Percentiles rank a stretch among this genome's conserved stretches.
These are phyloP conservation scores for Dermochelys coriacea DNA, from an alignment of 2,797 vertebrate genomes.

Conservation along the genomic window DNA sequence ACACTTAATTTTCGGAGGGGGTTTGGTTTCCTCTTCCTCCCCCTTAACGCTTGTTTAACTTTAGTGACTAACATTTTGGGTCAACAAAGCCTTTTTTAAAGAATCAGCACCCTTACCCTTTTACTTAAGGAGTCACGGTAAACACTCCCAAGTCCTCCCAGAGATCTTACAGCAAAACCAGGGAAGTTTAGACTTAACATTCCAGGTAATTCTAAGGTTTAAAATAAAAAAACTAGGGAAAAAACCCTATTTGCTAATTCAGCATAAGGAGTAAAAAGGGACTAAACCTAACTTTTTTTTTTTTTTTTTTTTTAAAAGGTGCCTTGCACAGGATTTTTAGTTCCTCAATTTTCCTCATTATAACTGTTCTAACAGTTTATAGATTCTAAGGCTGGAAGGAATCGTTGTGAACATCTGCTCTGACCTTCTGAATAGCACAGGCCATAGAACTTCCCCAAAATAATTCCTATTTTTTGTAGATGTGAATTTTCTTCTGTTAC, in stretches of 20 bases:
- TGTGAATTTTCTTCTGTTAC: background rate
- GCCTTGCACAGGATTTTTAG: background rate
- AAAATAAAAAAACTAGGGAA: background rate
- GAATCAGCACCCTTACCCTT: no score
- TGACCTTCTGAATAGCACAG: no score
- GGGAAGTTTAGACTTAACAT: no score
- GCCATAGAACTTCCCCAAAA: background rate
- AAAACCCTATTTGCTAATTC: background rate
- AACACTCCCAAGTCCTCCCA: no score
- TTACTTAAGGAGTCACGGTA: no score
- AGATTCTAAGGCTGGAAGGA: background rate
- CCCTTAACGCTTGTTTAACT: background rate
- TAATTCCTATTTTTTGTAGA: background rate
- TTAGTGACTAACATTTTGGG: no score
- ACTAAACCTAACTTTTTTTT: fast-evolving
- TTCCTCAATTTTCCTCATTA: fast-evolving
- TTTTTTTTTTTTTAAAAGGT: fast-evolving
- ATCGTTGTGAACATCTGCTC: no score
- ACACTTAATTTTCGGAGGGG: background rate
- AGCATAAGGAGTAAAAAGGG: fast-evolving
- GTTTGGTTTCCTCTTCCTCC: background rate
- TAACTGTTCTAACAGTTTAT: background rate
- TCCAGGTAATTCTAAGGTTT: no score
- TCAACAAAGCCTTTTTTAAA: no score
- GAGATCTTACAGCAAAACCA: no score